phyloP scores from a whole-genome alignment of 2,113 vertebrate species.

The Eolophus roseicapilla region DNA sequence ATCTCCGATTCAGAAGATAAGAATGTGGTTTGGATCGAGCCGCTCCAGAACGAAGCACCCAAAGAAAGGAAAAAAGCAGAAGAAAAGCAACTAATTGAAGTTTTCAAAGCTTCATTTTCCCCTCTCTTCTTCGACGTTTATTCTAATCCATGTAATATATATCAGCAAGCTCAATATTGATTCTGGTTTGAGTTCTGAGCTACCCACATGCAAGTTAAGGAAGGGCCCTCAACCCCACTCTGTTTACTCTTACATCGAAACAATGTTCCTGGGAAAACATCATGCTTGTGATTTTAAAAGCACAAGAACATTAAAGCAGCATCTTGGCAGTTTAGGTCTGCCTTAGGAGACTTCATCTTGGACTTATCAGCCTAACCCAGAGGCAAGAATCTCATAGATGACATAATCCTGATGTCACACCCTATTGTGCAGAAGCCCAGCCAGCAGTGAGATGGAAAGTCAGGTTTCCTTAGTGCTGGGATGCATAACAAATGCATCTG shows the following conservation, averaged over 20 bases:
- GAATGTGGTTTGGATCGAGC: background rate
- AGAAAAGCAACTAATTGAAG: background rate
- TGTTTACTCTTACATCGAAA: background rate
- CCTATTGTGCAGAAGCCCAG: background rate
- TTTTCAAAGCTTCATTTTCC: background rate
- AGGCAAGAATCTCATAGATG: background rate
- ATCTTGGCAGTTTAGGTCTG: background rate
- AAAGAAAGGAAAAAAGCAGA: background rate
- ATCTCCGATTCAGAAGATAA: background rate
- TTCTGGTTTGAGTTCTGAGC: background rate
- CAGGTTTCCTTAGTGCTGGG: constrained; percentile 38
- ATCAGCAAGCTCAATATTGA: background rate
- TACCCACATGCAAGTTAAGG: background rate
- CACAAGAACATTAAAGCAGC: background rate
- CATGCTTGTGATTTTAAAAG: background rate
- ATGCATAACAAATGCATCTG: constrained; percentile 66
- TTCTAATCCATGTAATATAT: background rate
- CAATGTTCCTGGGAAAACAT: background rate
- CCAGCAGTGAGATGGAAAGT: background rate
- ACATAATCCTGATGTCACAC: constrained; percentile 48
- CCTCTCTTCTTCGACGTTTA: background rate
- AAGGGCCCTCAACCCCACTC: background rate
- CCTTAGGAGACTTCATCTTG: background rate
- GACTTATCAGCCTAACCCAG: background rate
- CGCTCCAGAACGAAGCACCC: background rate